phyloP scores from a whole-genome alignment of 2,888 invertebrate species.

The Rotaria socialis region DNA sequence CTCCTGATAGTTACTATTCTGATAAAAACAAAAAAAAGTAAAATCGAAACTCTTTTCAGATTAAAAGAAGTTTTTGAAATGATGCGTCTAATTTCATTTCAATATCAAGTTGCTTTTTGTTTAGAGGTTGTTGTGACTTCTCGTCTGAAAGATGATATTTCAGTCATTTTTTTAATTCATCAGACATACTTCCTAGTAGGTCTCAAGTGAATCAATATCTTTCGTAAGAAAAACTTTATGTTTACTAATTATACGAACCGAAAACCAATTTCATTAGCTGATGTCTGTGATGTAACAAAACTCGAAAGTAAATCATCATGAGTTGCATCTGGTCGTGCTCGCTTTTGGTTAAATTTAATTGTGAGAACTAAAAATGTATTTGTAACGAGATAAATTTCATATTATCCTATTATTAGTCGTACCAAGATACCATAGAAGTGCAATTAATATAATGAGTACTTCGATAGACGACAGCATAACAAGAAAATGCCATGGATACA shows the following conservation, averaged over 20 bases:
- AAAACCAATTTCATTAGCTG: constrained; percentile 52
- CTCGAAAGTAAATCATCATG: constrained; percentile 52
- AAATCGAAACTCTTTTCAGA: too few species aligned
- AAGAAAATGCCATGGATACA: constrained; percentile 48
- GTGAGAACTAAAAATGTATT: constrained; percentile 49
- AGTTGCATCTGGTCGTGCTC: constrained; percentile 52
- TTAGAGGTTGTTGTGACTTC: too few species aligned
- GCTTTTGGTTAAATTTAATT: constrained; percentile 50
- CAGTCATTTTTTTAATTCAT: too few species aligned
- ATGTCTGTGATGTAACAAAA: constrained; percentile 50
- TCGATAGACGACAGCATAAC: constrained; percentile 50
- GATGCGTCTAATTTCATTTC: too few species aligned
- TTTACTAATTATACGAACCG: constrained; percentile 48
- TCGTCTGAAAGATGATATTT: too few species aligned
- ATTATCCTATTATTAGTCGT: constrained; percentile 33
- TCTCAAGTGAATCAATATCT: too few species aligned
- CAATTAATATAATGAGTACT: constrained; percentile 49
- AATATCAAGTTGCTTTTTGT: too few species aligned
- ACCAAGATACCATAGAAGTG: constrained; percentile 51
- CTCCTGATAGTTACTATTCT: too few species aligned
- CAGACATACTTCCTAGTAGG: too few species aligned
- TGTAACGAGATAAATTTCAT: not conserved
- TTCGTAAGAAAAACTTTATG: too few species aligned
- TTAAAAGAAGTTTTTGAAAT: too few species aligned
- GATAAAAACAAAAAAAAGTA: too few species aligned